These are phyloP conservation scores for Entosphenus tridentatus DNA, from an alignment of 2,113 vertebrate genomes.

Conservation along the genomic window DNA sequence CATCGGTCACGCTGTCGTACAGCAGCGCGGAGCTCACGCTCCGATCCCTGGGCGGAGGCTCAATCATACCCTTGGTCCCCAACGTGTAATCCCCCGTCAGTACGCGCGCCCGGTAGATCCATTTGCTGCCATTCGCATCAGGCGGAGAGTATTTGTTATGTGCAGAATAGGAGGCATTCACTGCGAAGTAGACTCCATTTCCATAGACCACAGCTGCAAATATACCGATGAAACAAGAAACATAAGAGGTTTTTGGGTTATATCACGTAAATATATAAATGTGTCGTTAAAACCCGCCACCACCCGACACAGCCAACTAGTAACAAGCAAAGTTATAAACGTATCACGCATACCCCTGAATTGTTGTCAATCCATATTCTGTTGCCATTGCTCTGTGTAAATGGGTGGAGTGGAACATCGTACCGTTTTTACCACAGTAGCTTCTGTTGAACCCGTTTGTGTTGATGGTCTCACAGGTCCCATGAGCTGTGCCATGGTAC, in stretches of 20 bases:
- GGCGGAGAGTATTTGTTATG: conserved; percentile 41
- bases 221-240: neutral
- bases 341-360: too few relatives aligned
- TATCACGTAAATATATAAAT: too few relatives aligned
- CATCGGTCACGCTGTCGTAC: conserved; percentile 47
- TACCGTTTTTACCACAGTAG: conserved; percentile 8
- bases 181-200: conserved; percentile 55
- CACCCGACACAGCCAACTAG: too few relatives aligned
- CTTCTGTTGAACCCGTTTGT: conserved; percentile 8
- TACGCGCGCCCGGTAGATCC: conserved; percentile 36
- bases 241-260: too few relatives aligned
- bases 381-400: too few relatives aligned
- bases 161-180: conserved; percentile 24
- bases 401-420: neutral
- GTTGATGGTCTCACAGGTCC: neutral
- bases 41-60: conserved; percentile 25
- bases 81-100: conserved; percentile 34
- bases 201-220: conserved; percentile 39
- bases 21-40: conserved; percentile 8
- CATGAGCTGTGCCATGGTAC: neutral
- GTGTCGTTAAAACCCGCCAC: too few relatives aligned
- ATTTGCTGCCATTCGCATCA: conserved; percentile 33
- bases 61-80: conserved; percentile 26
- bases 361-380: too few relatives aligned
- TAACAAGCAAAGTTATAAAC: too few relatives aligned